These are phyloP conservation scores for Diabrotica balteata DNA, from an alignment of 2,888 invertebrate species.

Conservation along the genomic window DNA sequence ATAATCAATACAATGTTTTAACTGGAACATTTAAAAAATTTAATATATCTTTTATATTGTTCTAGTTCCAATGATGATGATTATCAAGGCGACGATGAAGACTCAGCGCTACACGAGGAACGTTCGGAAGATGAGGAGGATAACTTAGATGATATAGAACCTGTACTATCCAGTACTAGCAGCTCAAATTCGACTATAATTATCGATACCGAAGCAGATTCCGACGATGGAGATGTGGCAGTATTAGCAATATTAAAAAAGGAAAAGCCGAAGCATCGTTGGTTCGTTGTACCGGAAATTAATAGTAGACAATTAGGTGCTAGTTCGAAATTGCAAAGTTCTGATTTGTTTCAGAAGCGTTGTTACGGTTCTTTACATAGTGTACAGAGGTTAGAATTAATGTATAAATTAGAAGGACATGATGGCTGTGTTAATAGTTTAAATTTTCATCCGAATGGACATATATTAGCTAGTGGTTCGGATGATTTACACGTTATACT, in stretches of 20 bases:
- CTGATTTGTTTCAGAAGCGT: slow-evolving; percentile 59
- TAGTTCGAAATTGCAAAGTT: slow-evolving; percentile 55
- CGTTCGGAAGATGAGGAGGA: slow-evolving; percentile 16
- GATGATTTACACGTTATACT: slow-evolving; percentile 87
- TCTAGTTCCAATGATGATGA: slow-evolving; percentile 27
- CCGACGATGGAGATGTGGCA: slow-evolving; percentile 42
- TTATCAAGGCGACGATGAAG: slow-evolving; percentile 30
- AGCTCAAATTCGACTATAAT: slow-evolving; percentile 40
- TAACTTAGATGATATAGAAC: slow-evolving; percentile 22
- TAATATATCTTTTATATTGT: too few relatives aligned
- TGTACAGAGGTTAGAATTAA: slow-evolving; percentile 81
- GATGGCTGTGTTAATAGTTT: slow-evolving; percentile 91
- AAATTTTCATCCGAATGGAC: slow-evolving; percentile 83
- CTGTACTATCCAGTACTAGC: slow-evolving; percentile 23
- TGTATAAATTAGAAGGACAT: slow-evolving; percentile 80
- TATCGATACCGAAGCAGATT: slow-evolving; percentile 51
- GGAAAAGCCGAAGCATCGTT: slow-evolving; percentile 71
- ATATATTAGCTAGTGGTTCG: slow-evolving; percentile 85
- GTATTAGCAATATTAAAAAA: slow-evolving; percentile 63
- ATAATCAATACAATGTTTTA: too few relatives aligned
- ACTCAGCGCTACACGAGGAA: slow-evolving; percentile 32
- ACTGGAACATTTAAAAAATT: too few relatives aligned
- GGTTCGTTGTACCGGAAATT: slow-evolving; percentile 70
- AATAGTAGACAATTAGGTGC: slow-evolving; percentile 69
- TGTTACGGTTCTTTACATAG: slow-evolving; percentile 84